These are phyloP conservation scores for Hydrozoanthus tunicans DNA, from an alignment of 64 coral and sea anemone genomes.

Conservation along the genomic window DNA sequence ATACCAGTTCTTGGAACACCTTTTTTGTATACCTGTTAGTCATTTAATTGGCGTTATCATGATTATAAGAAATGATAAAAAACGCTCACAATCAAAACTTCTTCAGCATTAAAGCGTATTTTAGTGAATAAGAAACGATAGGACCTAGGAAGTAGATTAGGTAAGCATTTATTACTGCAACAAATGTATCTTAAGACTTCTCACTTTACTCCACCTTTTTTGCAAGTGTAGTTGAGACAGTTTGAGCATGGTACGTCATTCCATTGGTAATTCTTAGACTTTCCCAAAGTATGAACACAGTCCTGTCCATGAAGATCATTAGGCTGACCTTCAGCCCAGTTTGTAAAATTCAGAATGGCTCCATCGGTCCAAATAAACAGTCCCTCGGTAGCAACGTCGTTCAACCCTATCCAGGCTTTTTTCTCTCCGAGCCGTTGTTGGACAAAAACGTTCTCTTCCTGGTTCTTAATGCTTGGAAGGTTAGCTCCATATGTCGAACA, in stretches of 20 bases:
- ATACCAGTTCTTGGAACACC: too few relatives aligned
- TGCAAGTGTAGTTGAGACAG: constrained; percentile 32
- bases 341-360: not conserved
- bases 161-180: too few relatives aligned
- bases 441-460: constrained; percentile 21
- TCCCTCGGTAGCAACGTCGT: constrained; percentile 21
- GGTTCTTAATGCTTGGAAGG: constrained; percentile 18
- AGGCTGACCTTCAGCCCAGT: not conserved
- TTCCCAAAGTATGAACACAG: constrained; percentile 46
- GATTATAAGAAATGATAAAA: too few relatives aligned
- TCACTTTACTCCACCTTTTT: constrained; percentile 6
- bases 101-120: too few relatives aligned
- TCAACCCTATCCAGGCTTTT: constrained; percentile 6
- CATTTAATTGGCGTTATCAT: too few relatives aligned
- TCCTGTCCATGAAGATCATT: constrained; percentile 9
- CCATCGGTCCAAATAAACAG: constrained; percentile 1
- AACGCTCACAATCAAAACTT: too few relatives aligned
- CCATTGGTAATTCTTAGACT: not conserved
- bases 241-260: constrained; percentile 41
- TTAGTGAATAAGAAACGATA: too few relatives aligned
- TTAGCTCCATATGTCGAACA: constrained; percentile 9
- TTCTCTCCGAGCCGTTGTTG: constrained; percentile 24
- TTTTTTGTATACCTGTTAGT: too few relatives aligned
- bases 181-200: not conserved
- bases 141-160: too few relatives aligned